These are phyloP conservation scores for Archips crataeganus DNA, from an alignment of 2,888 invertebrate genomes.

Conservation along the genomic window DNA sequence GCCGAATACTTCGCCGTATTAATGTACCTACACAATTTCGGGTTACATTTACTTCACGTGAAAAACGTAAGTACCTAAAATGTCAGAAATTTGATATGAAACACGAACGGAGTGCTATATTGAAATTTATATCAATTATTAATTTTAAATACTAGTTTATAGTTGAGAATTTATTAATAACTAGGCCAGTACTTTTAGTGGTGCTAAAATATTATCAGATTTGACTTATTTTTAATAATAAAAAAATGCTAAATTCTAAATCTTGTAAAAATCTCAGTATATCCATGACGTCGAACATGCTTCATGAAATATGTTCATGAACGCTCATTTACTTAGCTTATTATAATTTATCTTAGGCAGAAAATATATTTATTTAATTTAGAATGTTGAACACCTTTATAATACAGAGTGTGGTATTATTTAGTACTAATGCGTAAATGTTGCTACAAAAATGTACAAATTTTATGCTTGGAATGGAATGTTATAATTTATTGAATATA, in stretches of 20 bases:
- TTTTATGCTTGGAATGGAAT: background rate
- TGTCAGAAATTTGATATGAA: background rate
- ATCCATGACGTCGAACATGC: background rate
- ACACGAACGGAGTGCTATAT: background rate
- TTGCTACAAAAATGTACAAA: constrained; percentile 1
- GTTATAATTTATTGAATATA: background rate
- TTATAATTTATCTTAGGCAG: background rate
- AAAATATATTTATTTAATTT: background rate
- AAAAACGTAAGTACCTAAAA: too few relatives aligned
- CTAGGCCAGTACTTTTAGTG: constrained; percentile 7
- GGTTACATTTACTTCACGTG: too few relatives aligned
- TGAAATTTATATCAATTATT: background rate
- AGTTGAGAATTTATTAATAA: background rate
- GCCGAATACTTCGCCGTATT: background rate
- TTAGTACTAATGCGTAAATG: background rate
- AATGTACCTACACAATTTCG: background rate
- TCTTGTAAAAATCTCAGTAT: constrained; percentile 1
- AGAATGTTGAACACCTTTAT: background rate
- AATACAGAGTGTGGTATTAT: background rate
- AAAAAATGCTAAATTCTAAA: background rate
- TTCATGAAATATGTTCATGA: background rate
- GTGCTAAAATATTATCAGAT: background rate
- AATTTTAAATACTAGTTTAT: background rate
- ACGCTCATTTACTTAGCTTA: background rate
- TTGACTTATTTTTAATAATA: constrained; percentile 1